Evolutionary conservation across 2,888 invertebrate species (phyloP).

Genomic region (Parelbella ahira): DNA sequence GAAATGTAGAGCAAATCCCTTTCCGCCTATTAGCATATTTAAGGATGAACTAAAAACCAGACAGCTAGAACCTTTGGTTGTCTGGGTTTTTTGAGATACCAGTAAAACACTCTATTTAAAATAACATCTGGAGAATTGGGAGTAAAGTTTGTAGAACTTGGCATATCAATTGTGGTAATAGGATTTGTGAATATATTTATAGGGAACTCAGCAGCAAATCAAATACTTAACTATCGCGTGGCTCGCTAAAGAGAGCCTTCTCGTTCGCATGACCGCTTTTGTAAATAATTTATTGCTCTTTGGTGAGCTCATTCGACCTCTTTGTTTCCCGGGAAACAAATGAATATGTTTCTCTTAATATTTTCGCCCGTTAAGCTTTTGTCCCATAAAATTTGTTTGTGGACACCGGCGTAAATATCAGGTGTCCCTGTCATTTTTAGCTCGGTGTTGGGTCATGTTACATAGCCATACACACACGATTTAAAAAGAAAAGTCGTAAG

Average conservation of each 20-base stretch:
- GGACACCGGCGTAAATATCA: constrained; percentile 6
- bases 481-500: no score
- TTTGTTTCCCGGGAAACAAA: constrained; percentile 30
- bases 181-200: constrained; percentile 56
- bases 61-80: no score
- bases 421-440: not conserved
- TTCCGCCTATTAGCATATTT: no score
- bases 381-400: constrained; percentile 20
- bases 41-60: no score
- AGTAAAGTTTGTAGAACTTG: no score
- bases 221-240: constrained; percentile 68
- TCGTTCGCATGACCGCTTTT: constrained; percentile 35
- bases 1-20: no score
- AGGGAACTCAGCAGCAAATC: constrained; percentile 63
- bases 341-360: constrained; percentile 22
- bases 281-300: constrained; percentile 39
- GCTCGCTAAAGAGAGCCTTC: constrained; percentile 52
- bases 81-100: no score
- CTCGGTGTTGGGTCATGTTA: not conserved
- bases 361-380: constrained; percentile 19
- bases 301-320: constrained; percentile 55
- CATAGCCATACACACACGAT: no score
- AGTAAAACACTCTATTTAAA: no score
- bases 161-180: no score
- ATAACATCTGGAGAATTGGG: no score